Evolutionary conservation across 1,140 invertebrate genomes (phyloP).

Genomic region (Alviniconcha marisindica): DNA sequence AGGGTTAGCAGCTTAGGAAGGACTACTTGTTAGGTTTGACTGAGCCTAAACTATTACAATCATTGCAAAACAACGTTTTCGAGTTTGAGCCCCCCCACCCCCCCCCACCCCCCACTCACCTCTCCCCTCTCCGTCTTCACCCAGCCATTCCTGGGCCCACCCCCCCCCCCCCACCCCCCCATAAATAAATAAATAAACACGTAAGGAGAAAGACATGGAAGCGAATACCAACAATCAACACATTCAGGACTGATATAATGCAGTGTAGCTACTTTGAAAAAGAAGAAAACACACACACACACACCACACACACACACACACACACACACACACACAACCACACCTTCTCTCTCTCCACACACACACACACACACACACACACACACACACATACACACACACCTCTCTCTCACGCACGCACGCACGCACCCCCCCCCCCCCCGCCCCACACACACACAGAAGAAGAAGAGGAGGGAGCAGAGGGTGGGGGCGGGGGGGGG

Average conservation of each 20-base stretch:
- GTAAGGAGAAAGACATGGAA: conserved; percentile 20
- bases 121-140: no score
- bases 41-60: no score
- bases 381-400: neutral
- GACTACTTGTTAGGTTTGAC: no score
- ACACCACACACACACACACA: conserved; percentile 23
- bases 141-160: no score
- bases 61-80: no score
- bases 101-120: no score
- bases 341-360: no score
- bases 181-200: neutral
- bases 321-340: conserved; percentile 29
- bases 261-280: no score
- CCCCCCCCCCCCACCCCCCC: neutral
- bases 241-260: neutral
- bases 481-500: neutral
- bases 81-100: no score
- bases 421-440: neutral
- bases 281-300: neutral
- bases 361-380: conserved; percentile 11
- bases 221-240: neutral
- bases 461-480: neutral
- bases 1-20: no score
- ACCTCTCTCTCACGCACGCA: neutral
- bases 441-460: neutral